phyloP scores from a whole-genome alignment of 2,113 vertebrate genomes.

The Etheostoma cragini region DNA sequence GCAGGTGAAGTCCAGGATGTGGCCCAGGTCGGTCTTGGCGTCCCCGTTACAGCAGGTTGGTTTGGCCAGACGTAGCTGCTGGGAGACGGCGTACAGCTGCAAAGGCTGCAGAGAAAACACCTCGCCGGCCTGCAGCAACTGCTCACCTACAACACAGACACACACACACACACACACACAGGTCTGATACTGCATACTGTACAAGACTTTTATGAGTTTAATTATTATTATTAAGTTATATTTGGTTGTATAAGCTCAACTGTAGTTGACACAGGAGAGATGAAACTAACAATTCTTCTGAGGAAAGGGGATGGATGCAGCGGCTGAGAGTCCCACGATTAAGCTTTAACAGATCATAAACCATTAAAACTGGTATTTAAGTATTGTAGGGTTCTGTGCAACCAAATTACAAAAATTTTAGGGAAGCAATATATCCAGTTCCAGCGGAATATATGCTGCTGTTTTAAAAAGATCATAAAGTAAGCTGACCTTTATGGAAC shows the following conservation, averaged over 20 bases:
- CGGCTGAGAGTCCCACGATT: not conserved
- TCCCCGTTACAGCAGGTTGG: constrained; percentile 94
- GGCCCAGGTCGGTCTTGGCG: constrained; percentile 95
- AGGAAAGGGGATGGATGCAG: not conserved
- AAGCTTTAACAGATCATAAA: not conserved
- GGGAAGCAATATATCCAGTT: too few relatives aligned
- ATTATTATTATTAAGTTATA: not conserved
- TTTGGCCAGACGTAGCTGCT: constrained; percentile 92
- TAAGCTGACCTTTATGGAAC: constrained; percentile 91
- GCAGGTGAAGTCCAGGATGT: constrained; percentile 98
- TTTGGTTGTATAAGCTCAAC: not conserved
- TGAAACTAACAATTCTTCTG: not conserved
- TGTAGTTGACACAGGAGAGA: not conserved
- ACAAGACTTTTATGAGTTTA: not conserved
- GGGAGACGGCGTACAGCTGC: constrained; percentile 93
- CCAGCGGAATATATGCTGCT: too few relatives aligned
- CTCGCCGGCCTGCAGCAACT: constrained; percentile 91
- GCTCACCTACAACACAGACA: constrained; percentile 88
- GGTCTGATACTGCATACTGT: not conserved
- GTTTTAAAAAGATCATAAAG: not conserved
- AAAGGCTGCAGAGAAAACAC: constrained; percentile 92
- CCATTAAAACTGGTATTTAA: not conserved
- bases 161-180: not conserved
- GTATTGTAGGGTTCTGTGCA: not conserved
- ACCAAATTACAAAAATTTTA: not conserved